Conservation (phyloP, 2,888 invertebrate species). For the Amphimallon solstitiale region DNA sequence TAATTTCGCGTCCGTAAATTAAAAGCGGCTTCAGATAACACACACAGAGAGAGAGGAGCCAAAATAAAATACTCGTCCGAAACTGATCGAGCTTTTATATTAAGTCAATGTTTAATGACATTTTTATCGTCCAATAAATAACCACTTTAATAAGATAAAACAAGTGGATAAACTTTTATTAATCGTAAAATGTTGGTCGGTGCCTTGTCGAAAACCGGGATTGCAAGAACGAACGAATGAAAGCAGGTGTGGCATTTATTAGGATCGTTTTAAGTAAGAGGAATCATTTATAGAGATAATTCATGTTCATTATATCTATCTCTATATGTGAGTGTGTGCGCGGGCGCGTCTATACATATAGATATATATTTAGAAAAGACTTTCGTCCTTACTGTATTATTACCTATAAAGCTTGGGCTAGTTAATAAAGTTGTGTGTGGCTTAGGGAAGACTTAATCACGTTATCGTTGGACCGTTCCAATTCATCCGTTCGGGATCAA, state of each 20-base stretch:
- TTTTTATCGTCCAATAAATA: constrained; percentile 36
- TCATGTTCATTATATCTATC: no score
- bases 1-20: constrained; percentile 27
- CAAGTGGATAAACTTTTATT: constrained; percentile 35
- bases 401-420: constrained; percentile 10
- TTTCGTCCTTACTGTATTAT: not conserved
- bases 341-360: no score
- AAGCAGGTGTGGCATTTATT: constrained; percentile 25
- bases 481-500: constrained; percentile 13
- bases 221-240: constrained; percentile 4
- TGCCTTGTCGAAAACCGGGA: constrained; percentile 5
- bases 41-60: not conserved
- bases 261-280: constrained; percentile 5
- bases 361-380: no score
- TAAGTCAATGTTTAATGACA: constrained; percentile 24
- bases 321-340: no score
- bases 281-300: not conserved
- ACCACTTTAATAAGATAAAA: constrained; percentile 32
- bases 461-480: constrained; percentile 23
- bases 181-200: constrained; percentile 24
- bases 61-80: not conserved
- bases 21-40: not conserved
- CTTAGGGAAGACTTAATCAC: not conserved
- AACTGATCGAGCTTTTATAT: constrained; percentile 19
- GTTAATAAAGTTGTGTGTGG: constrained; percentile 19